Percentiles rank a stretch among this genome's conserved stretches.
These are phyloP conservation scores for Brachyrhaphis roseni DNA, from an alignment of 2,797 vertebrate species.

Conservation along the genomic window DNA sequence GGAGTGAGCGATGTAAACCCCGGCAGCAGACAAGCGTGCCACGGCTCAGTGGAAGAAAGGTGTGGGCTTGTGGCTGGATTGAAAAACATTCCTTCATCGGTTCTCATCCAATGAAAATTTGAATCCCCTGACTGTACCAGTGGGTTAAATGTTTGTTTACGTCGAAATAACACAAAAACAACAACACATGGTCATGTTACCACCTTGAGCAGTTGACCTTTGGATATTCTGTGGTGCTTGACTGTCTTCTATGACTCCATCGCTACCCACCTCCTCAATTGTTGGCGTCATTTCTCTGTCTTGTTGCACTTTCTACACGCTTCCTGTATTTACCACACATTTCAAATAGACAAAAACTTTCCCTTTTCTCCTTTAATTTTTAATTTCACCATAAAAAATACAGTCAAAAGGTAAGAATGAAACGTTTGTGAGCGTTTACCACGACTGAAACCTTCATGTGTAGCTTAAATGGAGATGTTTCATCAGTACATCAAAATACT, in stretches of 20 bases:
- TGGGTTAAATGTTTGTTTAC: background rate
- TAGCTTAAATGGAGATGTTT: background rate
- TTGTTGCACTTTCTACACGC: background rate
- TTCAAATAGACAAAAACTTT: background rate
- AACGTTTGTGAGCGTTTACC: background rate
- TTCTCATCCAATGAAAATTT: background rate
- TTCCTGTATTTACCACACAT: background rate
- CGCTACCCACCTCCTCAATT: background rate
- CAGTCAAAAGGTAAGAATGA: background rate
- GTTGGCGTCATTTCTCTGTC: background rate
- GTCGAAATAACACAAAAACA: background rate
- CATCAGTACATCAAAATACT: background rate
- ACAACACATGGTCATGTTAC: background rate
- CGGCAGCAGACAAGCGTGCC: background rate
- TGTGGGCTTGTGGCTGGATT: background rate
- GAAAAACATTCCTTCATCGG: background rate
- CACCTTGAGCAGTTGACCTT: background rate
- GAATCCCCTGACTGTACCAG: background rate
- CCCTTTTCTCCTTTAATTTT: background rate
- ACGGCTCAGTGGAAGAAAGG: background rate
- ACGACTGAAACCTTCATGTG: background rate
- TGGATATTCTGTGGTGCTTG: background rate
- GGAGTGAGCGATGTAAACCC: background rate
- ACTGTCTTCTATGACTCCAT: background rate
- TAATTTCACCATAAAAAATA: background rate